Evolutionary conservation across 2,888 invertebrate genomes (phyloP).

Genomic region (Anaspis maculata): DNA sequence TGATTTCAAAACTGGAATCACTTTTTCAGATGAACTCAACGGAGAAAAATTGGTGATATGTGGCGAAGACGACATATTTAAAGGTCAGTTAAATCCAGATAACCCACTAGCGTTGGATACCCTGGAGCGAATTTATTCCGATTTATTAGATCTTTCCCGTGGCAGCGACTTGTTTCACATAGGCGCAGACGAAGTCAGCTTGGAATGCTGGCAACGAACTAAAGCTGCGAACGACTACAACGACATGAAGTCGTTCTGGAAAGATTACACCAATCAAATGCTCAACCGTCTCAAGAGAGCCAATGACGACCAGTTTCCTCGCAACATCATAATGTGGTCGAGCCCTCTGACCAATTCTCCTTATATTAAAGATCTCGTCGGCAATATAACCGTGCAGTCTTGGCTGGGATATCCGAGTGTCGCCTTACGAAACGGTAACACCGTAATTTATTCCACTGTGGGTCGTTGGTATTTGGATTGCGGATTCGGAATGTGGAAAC

Average conservation of each 20-base stretch:
- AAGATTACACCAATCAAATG: conserved; percentile 58
- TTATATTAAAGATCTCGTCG: conserved; percentile 19
- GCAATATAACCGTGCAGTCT: conserved; percentile 58
- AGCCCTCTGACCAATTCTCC: conserved; percentile 58
- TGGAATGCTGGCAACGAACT: conserved; percentile 59
- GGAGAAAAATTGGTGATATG: conserved; percentile 63
- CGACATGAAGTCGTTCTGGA: conserved; percentile 62
- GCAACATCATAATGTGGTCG: conserved; percentile 63
- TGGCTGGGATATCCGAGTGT: conserved; percentile 69
- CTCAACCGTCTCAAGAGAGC: conserved; percentile 51
- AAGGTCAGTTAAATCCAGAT: conserved; percentile 69
- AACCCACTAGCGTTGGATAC: conserved; percentile 63
- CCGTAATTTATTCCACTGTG: conserved; percentile 70
- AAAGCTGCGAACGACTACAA: conserved; percentile 45
- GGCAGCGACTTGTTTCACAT: conserved; percentile 72
- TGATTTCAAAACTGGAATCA: too few relatives aligned
- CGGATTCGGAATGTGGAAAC: conserved; percentile 76
- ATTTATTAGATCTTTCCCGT: conserved; percentile 61
- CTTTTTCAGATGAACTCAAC: too few relatives aligned
- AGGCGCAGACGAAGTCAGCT: conserved; percentile 69
- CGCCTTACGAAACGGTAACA: conserved; percentile 62
- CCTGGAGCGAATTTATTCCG: conserved; percentile 63
- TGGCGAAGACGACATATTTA: conserved; percentile 66
- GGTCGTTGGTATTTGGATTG: conserved; percentile 82
- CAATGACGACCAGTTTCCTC: conserved; percentile 43